Conservation (phyloP, 1,140 invertebrate genomes). For the Drosophila rufa region DNA sequence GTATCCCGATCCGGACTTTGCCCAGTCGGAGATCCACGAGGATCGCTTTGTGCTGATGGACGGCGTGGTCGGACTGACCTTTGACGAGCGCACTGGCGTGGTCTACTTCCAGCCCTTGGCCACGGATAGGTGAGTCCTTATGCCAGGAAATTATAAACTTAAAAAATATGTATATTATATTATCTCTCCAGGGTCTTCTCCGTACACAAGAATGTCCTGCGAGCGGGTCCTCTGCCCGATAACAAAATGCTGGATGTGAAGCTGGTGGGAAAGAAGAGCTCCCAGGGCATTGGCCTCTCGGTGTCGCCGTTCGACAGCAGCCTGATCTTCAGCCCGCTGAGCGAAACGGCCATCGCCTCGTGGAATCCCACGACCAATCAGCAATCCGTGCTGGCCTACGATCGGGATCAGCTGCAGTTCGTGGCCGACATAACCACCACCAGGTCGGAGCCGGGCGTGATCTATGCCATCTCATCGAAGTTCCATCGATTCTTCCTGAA, state of each 20-base stretch:
- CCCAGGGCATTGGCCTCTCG: constrained; percentile 90
- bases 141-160: no score
- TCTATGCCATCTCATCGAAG: constrained; percentile 90
- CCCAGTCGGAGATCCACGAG: constrained; percentile 88
- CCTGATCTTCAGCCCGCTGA: constrained; percentile 90
- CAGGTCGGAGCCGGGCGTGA: constrained; percentile 87
- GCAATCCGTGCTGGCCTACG: constrained; percentile 88
- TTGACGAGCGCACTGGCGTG: constrained; percentile 88
- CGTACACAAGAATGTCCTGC: constrained; percentile 89
- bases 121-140: constrained; percentile 88
- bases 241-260: constrained; percentile 90
- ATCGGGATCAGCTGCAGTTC: constrained; percentile 90
- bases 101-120: constrained; percentile 93
- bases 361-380: constrained; percentile 91
- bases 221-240: constrained; percentile 89
- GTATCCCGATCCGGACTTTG: constrained; percentile 92
- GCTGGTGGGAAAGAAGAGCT: constrained; percentile 92
- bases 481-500: constrained; percentile 92
- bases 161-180: no score
- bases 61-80: constrained; percentile 91
- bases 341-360: constrained; percentile 91
- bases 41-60: constrained; percentile 91
- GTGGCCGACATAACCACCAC: constrained; percentile 89
- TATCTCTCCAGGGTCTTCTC: constrained; percentile 88
- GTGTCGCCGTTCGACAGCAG: constrained; percentile 89